phyloP scores from a whole-genome alignment of 2,113 vertebrate species.

The Hystrix cristata region DNA sequence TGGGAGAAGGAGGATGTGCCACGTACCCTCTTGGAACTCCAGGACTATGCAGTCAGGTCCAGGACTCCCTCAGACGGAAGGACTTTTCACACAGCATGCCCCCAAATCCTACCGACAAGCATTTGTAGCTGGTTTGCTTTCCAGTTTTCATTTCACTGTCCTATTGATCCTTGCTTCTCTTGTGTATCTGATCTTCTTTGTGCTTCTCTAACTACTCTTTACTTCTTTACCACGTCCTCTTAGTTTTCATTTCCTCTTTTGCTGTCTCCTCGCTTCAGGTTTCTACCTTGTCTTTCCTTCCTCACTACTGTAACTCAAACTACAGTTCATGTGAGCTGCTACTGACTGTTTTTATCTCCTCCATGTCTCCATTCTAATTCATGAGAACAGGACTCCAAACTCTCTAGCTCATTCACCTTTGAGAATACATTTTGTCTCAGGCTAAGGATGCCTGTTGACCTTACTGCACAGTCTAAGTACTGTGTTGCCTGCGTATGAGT shows the following conservation, averaged over 20 bases:
- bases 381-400: neutral
- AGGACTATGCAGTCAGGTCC: neutral
- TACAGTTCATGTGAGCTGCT: too few relatives aligned
- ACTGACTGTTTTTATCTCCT: neutral
- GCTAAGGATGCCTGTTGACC: neutral
- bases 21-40: neutral
- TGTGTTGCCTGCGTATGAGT: neutral
- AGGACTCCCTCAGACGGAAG: neutral
- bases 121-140: neutral
- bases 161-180: neutral
- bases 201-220: neutral
- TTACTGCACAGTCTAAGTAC: neutral
- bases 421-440: neutral
- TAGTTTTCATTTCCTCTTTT: neutral
- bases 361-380: neutral
- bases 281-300: neutral
- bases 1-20: neutral
- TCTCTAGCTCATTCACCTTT: neutral
- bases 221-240: neutral
- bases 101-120: neutral
- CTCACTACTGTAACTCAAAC: neutral
- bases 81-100: neutral
- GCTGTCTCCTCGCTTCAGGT: fast-evolving
- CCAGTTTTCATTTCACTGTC: neutral
- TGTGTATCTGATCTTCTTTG: neutral